A percentile compares a stretch with the other conserved stretches of the same genome.
Conservation (phyloP, 2,797 vertebrate species). For the Malurus splendens region DNA sequence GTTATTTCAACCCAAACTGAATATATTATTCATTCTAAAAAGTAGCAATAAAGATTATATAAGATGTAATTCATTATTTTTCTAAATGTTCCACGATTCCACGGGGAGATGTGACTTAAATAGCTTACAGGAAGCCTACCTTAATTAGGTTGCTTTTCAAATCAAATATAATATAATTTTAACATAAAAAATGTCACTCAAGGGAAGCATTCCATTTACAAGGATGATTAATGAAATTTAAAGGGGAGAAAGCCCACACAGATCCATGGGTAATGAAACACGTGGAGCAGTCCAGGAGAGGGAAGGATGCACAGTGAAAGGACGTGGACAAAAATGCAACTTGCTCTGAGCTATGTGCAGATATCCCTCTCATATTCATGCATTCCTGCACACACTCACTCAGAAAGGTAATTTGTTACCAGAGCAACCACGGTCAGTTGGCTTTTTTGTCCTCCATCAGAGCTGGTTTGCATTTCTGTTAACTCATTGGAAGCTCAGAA, state of each 20-base stretch:
- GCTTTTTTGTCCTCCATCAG: conserved; percentile 23
- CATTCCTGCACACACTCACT: neutral
- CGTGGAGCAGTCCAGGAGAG: neutral
- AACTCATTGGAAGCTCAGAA: neutral
- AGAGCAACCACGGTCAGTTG: conserved; percentile 33
- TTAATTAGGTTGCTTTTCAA: conserved; percentile 74
- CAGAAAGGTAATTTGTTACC: conserved; percentile 43
- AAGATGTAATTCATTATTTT: conserved; percentile 75
- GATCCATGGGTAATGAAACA: neutral
- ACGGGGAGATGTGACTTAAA: conserved; percentile 66
- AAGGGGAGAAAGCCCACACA: neutral
- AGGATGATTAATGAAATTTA: conserved; percentile 63
- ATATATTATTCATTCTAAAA: conserved; percentile 71
- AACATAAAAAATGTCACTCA: conserved; percentile 68
- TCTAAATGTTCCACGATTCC: conserved; percentile 67
- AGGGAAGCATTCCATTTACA: conserved; percentile 62
- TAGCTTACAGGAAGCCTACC: conserved; percentile 66
- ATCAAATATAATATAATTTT: conserved; percentile 73
- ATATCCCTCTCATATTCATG: neutral
- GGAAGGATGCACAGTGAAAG: neutral
- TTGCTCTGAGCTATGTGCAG: neutral
- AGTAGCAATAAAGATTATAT: conserved; percentile 72
- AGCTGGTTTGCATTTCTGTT: neutral
- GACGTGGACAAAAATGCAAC: neutral
- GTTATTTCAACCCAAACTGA: conserved; percentile 69